Percentiles rank a stretch among this genome's conserved stretches.
Conservation (phyloP, 2,888 invertebrate genomes). For the Argyra leucocephala region DNA sequence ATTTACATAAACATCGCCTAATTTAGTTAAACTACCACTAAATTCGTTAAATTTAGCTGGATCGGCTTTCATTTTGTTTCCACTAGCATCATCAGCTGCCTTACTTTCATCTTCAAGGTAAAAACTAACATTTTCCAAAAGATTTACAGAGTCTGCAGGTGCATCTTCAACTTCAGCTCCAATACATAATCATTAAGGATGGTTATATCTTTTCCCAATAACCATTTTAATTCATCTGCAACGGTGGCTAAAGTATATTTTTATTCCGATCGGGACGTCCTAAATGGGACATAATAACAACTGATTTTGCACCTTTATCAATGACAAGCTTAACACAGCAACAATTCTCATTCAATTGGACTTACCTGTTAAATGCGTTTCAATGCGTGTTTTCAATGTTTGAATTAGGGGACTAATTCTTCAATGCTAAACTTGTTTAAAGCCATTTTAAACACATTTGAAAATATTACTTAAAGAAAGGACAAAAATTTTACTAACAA, state of each 20-base stretch:
- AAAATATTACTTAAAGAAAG: not conserved
- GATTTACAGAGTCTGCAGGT: constrained; percentile 73
- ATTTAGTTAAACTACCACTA: constrained; percentile 75
- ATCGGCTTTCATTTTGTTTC: constrained; percentile 90
- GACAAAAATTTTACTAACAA: not conserved
- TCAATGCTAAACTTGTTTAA: constrained; percentile 88
- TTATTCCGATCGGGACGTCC: constrained; percentile 91
- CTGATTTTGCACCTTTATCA: constrained; percentile 85
- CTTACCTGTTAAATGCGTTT: constrained; percentile 99
- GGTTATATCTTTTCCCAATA: constrained; percentile 61
- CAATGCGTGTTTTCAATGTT: constrained; percentile 77
- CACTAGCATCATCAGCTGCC: constrained; percentile 80
- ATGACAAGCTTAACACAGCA: constrained; percentile 87
- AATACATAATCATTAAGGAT: constrained; percentile 89
- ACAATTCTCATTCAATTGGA: constrained; percentile 86
- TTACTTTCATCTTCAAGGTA: constrained; percentile 98
- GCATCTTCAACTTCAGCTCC: constrained; percentile 86
- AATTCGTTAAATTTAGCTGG: constrained; percentile 70
- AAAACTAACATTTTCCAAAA: constrained; percentile 92
- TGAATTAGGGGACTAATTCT: constrained; percentile 73
- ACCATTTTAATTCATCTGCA: constrained; percentile 75
- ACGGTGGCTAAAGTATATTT: constrained; percentile 92
- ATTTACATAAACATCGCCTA: constrained; percentile 98
- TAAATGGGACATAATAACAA: constrained; percentile 92
- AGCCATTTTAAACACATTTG: constrained; percentile 53